Percentiles rank a stretch among this genome's conserved stretches.
These are phyloP conservation scores for Coluber constrictor DNA, from an alignment of 2,797 vertebrate species.

Conservation along the genomic window DNA sequence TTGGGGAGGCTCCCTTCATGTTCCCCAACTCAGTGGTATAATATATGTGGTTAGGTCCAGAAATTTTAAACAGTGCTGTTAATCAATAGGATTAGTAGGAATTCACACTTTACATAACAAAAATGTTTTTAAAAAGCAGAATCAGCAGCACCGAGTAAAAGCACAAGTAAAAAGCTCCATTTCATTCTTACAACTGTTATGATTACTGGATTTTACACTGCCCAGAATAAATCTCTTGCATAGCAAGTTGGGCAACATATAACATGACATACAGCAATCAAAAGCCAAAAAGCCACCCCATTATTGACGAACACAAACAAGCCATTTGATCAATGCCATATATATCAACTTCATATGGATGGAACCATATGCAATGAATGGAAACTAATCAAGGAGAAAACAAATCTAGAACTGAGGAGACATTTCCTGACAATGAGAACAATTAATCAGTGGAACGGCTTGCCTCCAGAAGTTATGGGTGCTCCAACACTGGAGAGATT, in stretches of 20 bases:
- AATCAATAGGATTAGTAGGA: not conserved
- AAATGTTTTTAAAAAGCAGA: not conserved
- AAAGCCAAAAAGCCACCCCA: not conserved
- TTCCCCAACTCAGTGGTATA: not conserved
- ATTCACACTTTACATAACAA: not conserved
- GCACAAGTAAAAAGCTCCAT: not conserved
- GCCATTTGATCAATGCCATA: not conserved
- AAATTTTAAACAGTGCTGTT: not conserved
- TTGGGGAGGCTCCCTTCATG: not conserved
- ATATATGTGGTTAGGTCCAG: not conserved
- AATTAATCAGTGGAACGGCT: not conserved
- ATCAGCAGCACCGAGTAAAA: not conserved
- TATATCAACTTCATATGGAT: not conserved
- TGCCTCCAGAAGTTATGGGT: not conserved
- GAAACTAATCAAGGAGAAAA: not conserved
- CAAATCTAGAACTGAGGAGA: not conserved
- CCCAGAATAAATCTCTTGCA: not conserved
- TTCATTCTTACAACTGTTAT: not conserved
- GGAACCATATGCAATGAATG: not conserved
- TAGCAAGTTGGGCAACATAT: not conserved
- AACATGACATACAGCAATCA: not conserved
- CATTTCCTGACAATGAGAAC: not conserved
- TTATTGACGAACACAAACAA: not conserved
- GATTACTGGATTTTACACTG: not conserved
- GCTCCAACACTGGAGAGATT: too few relatives aligned